Base-by-base conservation (phyloP, 2,797 vertebrate genomes). In the Aeoliscus strigatus region DNA sequence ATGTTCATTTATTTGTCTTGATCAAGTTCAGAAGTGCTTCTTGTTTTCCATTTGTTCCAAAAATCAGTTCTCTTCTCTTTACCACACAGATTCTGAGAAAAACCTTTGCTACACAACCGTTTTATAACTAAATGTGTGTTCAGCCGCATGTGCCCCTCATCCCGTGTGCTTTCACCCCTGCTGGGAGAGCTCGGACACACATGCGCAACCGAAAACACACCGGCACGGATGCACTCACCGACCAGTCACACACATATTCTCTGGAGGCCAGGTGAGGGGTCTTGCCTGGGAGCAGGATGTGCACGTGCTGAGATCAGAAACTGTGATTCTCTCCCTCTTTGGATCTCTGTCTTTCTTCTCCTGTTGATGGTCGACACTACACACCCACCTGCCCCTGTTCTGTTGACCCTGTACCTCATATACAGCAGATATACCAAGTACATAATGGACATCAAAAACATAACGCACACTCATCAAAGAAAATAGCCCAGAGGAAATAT, bases 291-390 rank as follows among this genome's bases (percentile, higher is more conserved):
- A 70, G 60, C 59, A 59, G 64, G 46, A 80, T 68, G 76, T 70
- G 78, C 73, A 55, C 83, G 75, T 54, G 80, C 78, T 77, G 82
- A 46, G 75, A 73, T 75, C 73, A 79, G 76, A 79, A 72, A 33
- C 61, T 70, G 70, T 73, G 70, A 75, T 75, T 72, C 75, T 69
- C 60, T 24, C 14, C 8, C 13, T 51, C 48, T 64, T 29, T 53
- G 55, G 47, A 39, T 73, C 56, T 68, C 50, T 51, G 64, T 56
- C 45, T 50, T 61, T 43, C 51, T 57, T 51, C 54, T 54, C 58
- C 70, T 49, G n/a, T n/a, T n/a, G n/a, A 66, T 71, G 53, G 39
- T 38, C 35, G 51, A 65, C 41, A 31, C 57, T 42, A 51, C 40
- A 39, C 66, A 52, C 48, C 53, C 60, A 41, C 51, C 35, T 48